Evolutionary conservation across 2,797 vertebrate genomes (phyloP).

Genomic region (Karalla daura): DNA sequence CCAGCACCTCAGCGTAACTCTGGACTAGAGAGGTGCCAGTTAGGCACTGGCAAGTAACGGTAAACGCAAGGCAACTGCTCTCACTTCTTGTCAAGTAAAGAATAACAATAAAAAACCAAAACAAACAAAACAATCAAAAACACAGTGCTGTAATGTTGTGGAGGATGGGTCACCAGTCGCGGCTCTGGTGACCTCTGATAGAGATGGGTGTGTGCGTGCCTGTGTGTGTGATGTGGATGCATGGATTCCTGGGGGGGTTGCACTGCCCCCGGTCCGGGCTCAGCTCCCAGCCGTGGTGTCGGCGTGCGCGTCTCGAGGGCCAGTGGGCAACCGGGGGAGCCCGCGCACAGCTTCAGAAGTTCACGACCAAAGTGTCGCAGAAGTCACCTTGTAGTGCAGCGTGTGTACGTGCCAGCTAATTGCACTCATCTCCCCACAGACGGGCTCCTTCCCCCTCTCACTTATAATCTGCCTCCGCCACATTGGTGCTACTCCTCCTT

Average conservation of each 20-base stretch:
- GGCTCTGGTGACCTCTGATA: too few relatives aligned
- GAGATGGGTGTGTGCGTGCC: background rate
- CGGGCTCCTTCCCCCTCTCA: slow-evolving; percentile 73
- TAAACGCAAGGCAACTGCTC: too few relatives aligned
- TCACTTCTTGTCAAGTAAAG: too few relatives aligned
- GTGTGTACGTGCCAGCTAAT: slow-evolving; percentile 56
- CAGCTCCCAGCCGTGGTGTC: slow-evolving; percentile 53
- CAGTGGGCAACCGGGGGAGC: slow-evolving; percentile 37
- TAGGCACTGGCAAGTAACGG: background rate
- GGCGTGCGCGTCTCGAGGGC: slow-evolving; percentile 37
- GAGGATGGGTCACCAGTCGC: too few relatives aligned
- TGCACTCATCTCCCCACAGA: slow-evolving; percentile 61
- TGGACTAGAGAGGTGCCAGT: too few relatives aligned
- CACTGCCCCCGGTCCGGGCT: slow-evolving; percentile 33
- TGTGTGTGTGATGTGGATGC: background rate
- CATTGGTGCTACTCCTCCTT: slow-evolving; percentile 60
- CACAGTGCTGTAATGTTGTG: too few relatives aligned
- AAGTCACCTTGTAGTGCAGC: slow-evolving; percentile 71
- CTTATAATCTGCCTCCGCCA: slow-evolving; percentile 71
- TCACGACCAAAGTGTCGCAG: slow-evolving; percentile 41
- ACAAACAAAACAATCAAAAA: too few relatives aligned
- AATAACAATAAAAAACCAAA: too few relatives aligned
- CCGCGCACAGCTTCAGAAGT: slow-evolving; percentile 36
- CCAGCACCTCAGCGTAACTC: background rate
- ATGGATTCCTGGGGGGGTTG: slow-evolving; percentile 23